Evolutionary conservation across 2,888 invertebrate genomes (phyloP), one percentile per base, ranked within the genome.

Genomic region (Bimastos eiseni): DNA sequence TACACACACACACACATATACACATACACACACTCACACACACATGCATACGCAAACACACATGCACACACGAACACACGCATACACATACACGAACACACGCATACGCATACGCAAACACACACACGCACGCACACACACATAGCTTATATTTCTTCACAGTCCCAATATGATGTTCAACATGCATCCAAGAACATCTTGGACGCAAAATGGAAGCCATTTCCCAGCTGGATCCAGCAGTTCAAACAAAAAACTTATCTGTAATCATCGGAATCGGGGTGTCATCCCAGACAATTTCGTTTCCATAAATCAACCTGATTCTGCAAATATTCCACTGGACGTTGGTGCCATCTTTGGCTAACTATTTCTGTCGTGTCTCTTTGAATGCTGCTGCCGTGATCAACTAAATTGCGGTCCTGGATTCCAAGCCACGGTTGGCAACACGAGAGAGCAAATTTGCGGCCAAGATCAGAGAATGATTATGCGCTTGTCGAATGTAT

Each of bases 361-460:
- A 30, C 70, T n/a, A 70, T 70, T 70, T 70, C 70, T 70, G 70
- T n/a, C 70, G 5, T 70, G 70, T 70, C 70, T 11, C 30, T 70
- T n/a, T 70, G 70, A 70, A 70, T 70, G 70, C 70, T 70, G 70
- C 70, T 15, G 41, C 70, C 70, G 70, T n/a, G 70, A 70, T 3
- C 70, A n/a, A 70, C 70, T 70, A 70, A 70, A 70, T 70, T 70
- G 70, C 70, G n/a, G n/a, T n/a, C 30, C 70, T 70, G 0, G n/a
- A 70, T 70, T 70, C 70, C n/a, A 11, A 70, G 70, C 70, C 70
- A 70, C 70, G 70, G 70, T 70, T n/a, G 70, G n/a, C 70, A 70
- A 70, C 70, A 70, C 70, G 70, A 70, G 70, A 70, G 70, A 70
- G 30, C 70, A 70, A 70, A 70, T 70, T 70, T 70, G 70, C 70